Evolutionary conservation across 2,797 vertebrate species (phyloP), one percentile per base, ranked within the genome.

Genomic region (Nyctibius grandis): DNA sequence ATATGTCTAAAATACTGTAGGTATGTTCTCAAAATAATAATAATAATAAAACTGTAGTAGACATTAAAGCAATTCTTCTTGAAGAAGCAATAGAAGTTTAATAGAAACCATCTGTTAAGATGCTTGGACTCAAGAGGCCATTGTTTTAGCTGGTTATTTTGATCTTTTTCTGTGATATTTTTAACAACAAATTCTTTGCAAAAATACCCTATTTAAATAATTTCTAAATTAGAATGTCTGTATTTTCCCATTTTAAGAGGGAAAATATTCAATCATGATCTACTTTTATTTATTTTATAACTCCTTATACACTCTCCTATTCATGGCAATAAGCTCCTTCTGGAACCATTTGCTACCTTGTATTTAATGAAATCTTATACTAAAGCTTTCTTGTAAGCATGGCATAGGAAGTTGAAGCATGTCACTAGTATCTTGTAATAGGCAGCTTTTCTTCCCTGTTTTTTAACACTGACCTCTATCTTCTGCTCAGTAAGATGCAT

Each of bases 61-160:
- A 85, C 54, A 56, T 85, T 80, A 94, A 96, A 93, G 75, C 13
- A 21, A 11, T 92, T 82, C 25, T 85, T 72, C 36, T 91, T 93
- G 79, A 96, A 95, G 84, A 94, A 93, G 83, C 14, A 89, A 91
- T 36, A 61, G 54, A 83, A 85, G 40, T 76, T 87, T 92, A 96
- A 96, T 74, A 69, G 34, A 86, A 93, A 91, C 77, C 93, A 94
- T 95, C 65, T 96, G 95, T 89, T 94, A 88, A 85, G 75, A 96
- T 64, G 83, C 42, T 95, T 81, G 88, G 44, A 59, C 64, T 94
- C 65, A 94, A 90, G 68, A 92, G 80, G 60, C 29, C 74, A 84
- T 82, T 95, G 81, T 85, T 95, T 93, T 61, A 65, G 48, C 63
- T 93, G 51, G 64, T 57, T 82, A 92, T 95, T 83, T 78, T 94